Evolutionary conservation across 2,797 vertebrate genomes (phyloP).

Genomic region (Platyrinchus mystaceus): DNA sequence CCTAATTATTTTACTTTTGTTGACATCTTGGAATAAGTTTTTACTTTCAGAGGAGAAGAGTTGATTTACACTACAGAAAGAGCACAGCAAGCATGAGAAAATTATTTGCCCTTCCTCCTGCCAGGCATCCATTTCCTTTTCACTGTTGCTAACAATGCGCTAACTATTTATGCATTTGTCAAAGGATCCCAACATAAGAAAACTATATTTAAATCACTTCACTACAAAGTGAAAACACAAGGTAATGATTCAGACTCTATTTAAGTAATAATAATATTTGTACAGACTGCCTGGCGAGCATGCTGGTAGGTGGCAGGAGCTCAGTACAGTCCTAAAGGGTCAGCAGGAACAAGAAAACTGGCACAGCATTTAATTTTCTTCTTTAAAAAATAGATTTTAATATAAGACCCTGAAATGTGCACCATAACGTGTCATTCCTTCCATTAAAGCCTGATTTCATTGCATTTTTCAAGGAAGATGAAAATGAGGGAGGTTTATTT

Average conservation of each 20-base stretch:
- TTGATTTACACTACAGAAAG: constrained; percentile 65
- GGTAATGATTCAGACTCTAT: constrained; percentile 62
- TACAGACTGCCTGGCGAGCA: constrained; percentile 43
- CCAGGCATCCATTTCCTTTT: constrained; percentile 66
- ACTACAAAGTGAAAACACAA: constrained; percentile 60
- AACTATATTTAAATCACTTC: constrained; percentile 66
- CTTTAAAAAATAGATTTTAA: constrained; percentile 1
- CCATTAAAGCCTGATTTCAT: neutral
- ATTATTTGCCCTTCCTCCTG: constrained; percentile 67
- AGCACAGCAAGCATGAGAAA: constrained; percentile 68
- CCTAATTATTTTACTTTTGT: constrained; percentile 65
- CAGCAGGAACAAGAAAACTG: neutral
- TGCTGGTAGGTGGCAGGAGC: neutral
- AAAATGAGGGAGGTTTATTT: neutral
- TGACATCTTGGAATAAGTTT: constrained; percentile 59
- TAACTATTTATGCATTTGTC: constrained; percentile 70
- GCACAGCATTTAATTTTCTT: constrained; percentile 24
- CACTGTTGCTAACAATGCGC: constrained; percentile 61
- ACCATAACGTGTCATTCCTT: neutral
- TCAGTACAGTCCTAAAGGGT: neutral
- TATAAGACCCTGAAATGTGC: neutral
- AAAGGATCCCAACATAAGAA: constrained; percentile 52
- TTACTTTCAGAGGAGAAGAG: constrained; percentile 64
- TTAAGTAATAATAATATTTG: constrained; percentile 70
- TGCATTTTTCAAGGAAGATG: neutral